These are phyloP conservation scores for Ectemnius continuus DNA, from an alignment of 2,888 invertebrate genomes.

Conservation along the genomic window DNA sequence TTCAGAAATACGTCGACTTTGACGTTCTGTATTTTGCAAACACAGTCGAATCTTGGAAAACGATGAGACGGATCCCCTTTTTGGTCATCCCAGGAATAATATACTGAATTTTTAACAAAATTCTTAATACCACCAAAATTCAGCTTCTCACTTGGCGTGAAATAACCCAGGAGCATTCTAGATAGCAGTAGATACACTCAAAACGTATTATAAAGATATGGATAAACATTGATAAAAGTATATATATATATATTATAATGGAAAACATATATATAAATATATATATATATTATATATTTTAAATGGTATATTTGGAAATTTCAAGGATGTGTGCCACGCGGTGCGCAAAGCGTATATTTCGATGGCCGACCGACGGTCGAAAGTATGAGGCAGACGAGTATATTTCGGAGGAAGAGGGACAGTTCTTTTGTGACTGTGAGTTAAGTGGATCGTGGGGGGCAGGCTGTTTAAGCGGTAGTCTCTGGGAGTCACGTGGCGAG, in stretches of 20 bases:
- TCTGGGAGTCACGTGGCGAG: no score
- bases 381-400: conserved; percentile 45
- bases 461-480: conserved; percentile 66
- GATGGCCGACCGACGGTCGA: conserved; percentile 45
- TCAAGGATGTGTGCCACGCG: conserved; percentile 51
- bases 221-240: conserved; percentile 69
- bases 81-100: no score
- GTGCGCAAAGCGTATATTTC: conserved; percentile 33
- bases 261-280: conserved; percentile 59
- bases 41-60: no score
- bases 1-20: no score
- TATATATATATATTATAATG: conserved; percentile 66
- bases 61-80: no score
- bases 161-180: conserved; percentile 56
- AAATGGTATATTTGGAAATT: conserved; percentile 70
- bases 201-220: conserved; percentile 69
- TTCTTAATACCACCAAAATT: no score
- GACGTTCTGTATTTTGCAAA: no score
- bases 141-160: no score
- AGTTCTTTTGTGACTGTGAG: conserved; percentile 75
- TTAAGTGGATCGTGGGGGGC: conserved; percentile 76
- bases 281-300: conserved; percentile 70
- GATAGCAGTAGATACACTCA: conserved; percentile 72
- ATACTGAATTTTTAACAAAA: no score
- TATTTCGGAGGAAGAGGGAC: conserved; percentile 39